A percentile compares a stretch with the other conserved stretches of the same genome.
phyloP scores from a whole-genome alignment of 2,113 vertebrate genomes.

The Mormyrus lacerda region DNA sequence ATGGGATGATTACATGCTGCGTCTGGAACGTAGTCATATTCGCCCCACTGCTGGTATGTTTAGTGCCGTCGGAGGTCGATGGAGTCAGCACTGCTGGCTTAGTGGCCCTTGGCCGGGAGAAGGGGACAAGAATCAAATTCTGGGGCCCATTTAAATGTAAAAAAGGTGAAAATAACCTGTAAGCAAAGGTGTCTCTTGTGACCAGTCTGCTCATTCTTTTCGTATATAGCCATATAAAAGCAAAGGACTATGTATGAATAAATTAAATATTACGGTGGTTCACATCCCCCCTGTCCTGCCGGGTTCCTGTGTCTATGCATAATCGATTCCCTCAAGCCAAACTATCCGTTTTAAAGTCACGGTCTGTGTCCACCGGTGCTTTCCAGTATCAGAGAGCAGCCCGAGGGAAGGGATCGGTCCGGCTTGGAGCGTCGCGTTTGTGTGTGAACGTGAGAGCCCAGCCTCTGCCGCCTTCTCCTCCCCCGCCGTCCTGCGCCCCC shows the following conservation, averaged over 20 bases:
- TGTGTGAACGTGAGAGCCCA: not conserved
- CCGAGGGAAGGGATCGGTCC: not conserved
- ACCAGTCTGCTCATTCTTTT: not conserved
- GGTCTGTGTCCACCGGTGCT: not conserved
- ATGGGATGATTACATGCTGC: not conserved
- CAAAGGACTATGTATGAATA: not conserved
- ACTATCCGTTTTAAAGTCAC: not conserved
- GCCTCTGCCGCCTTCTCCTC: not conserved
- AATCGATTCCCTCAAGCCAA: not conserved
- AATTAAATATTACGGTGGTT: not conserved
- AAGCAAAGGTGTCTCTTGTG: not conserved
- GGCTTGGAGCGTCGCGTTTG: not conserved
- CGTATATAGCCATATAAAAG: not conserved
- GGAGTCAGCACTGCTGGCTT: not conserved
- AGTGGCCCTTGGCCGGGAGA: not conserved
- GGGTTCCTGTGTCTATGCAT: not conserved
- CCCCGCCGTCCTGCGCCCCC: not conserved
- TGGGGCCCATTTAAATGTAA: not conserved
- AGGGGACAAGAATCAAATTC: not conserved
- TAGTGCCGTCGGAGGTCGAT: not conserved
- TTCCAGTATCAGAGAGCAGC: not conserved
- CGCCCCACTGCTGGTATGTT: not conserved
- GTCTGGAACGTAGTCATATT: not conserved
- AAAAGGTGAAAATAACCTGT: not conserved
- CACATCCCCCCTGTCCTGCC: not conserved